phyloP scores from a whole-genome alignment of 30 jellyfish, hydroid and myxozoan species.

The Morbakka virulenta region DNA sequence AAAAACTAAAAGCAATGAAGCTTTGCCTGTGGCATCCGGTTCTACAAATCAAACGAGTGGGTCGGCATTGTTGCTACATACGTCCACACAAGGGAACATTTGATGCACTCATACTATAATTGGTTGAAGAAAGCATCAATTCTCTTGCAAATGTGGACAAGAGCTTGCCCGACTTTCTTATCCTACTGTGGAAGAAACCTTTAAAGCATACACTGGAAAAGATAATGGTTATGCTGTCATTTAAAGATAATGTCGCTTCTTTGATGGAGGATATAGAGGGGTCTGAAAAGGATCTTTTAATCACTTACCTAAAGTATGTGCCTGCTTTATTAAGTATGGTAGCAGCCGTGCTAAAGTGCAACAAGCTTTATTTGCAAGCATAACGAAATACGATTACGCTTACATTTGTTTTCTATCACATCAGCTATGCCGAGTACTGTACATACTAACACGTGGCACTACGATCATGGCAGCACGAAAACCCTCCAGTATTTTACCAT shows the following conservation, averaged over 20 bases:
- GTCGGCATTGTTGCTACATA: background rate
- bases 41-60: background rate
- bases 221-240: slow-evolving; percentile 12
- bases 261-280: slow-evolving; percentile 23
- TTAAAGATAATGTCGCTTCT: slow-evolving; percentile 24
- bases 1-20: background rate
- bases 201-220: background rate
- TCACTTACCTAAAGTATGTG: slow-evolving; percentile 22
- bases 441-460: background rate
- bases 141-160: background rate
- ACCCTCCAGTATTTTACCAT: background rate
- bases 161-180: background rate
- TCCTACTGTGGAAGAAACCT: slow-evolving; percentile 1
- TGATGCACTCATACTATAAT: background rate
- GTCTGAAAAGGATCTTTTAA: slow-evolving; percentile 1
- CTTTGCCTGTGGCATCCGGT: background rate
- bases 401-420: slow-evolving; percentile 20
- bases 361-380: slow-evolving; percentile 23
- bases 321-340: slow-evolving; percentile 17
- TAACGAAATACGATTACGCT: slow-evolving; percentile 33
- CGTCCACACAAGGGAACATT: background rate
- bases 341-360: background rate
- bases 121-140: background rate
- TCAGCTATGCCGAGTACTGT: slow-evolving; percentile 20
- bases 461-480: too few species aligned